A percentile compares a stretch with the other conserved stretches of the same genome.
These are phyloP conservation scores for Carassius gibelio DNA, from an alignment of 2,113 vertebrate species.

Conservation along the genomic window DNA sequence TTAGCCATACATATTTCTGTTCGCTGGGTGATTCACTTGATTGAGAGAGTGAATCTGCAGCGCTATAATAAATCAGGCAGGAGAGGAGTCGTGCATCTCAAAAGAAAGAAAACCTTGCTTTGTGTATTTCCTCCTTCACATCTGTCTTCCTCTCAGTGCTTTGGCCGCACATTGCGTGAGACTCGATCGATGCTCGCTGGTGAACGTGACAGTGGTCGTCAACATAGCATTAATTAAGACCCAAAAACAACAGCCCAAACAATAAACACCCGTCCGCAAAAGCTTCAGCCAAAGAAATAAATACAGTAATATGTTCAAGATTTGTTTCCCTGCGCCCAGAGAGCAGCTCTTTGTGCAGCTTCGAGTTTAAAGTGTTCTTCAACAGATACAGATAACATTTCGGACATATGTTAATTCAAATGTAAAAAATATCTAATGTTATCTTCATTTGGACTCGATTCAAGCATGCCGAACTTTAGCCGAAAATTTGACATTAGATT, in stretches of 20 bases:
- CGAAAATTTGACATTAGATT: too few relatives aligned
- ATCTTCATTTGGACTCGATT: too few relatives aligned
- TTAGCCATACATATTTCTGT: too few relatives aligned
- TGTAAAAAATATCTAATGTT: too few relatives aligned
- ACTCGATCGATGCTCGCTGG: constrained; percentile 60
- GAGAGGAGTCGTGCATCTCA: background rate
- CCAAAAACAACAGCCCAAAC: constrained; percentile 76
- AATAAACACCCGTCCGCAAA: constrained; percentile 76
- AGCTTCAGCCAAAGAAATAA: constrained; percentile 74
- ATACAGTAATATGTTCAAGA: constrained; percentile 78
- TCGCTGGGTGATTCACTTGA: too few relatives aligned
- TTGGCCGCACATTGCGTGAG: constrained; percentile 73
- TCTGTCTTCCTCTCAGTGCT: constrained; percentile 67
- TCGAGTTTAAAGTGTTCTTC: constrained; percentile 65
- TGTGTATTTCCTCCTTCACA: constrained; percentile 67
- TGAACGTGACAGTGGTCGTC: constrained; percentile 73
- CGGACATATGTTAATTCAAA: too few relatives aligned
- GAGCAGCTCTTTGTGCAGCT: constrained; percentile 47
- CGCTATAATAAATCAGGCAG: background rate
- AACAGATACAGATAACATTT: constrained; percentile 61
- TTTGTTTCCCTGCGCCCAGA: constrained; percentile 62
- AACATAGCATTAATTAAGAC: constrained; percentile 75
- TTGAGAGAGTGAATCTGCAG: too few relatives aligned
- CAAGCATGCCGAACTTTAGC: too few relatives aligned
- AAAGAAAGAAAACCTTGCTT: constrained; percentile 46